Percentiles rank a stretch among this genome's conserved stretches.
Conservation (phyloP, 2,113 vertebrate genomes). For the Amphiprion percula region DNA sequence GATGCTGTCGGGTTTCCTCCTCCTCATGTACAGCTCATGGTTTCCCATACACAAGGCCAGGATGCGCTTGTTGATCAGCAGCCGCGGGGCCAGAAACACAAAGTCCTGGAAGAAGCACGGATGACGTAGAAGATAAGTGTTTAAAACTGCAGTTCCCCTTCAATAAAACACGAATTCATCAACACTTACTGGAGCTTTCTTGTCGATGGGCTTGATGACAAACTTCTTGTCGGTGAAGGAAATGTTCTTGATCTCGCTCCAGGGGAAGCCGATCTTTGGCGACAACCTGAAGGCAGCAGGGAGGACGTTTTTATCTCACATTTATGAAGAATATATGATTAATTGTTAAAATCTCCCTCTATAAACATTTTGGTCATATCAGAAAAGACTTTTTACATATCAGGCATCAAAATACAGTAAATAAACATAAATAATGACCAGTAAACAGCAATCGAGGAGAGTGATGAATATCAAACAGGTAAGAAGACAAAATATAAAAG, state of each 20-base stretch:
- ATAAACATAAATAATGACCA: too few species aligned
- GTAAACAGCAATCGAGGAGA: too few species aligned
- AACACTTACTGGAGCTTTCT: conserved; percentile 94
- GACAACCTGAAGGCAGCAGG: conserved; percentile 87
- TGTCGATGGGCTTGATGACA: conserved; percentile 98
- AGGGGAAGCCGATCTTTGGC: conserved; percentile 98
- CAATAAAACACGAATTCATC: background rate
- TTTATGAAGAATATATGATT: too few species aligned
- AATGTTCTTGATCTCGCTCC: conserved; percentile 99
- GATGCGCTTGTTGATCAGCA: conserved; percentile 98
- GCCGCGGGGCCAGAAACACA: conserved; percentile 95
- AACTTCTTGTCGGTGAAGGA: conserved; percentile 99
- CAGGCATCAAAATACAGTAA: too few species aligned
- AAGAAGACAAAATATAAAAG: too few species aligned
- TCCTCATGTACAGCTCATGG: conserved; percentile 98
- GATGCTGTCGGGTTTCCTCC: conserved; percentile 98
- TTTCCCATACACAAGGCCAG: conserved; percentile 98
- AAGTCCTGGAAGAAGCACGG: conserved; percentile 87
- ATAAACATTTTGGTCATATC: too few species aligned
- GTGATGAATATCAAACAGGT: too few species aligned
- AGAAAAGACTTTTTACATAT: too few species aligned
- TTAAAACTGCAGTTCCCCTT: background rate
- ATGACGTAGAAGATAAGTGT: fast-evolving
- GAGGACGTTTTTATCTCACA: background rate
- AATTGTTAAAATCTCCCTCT: too few species aligned